phyloP scores from a whole-genome alignment of 2,888 invertebrate species.

The Synanthedon myopaeformis region DNA sequence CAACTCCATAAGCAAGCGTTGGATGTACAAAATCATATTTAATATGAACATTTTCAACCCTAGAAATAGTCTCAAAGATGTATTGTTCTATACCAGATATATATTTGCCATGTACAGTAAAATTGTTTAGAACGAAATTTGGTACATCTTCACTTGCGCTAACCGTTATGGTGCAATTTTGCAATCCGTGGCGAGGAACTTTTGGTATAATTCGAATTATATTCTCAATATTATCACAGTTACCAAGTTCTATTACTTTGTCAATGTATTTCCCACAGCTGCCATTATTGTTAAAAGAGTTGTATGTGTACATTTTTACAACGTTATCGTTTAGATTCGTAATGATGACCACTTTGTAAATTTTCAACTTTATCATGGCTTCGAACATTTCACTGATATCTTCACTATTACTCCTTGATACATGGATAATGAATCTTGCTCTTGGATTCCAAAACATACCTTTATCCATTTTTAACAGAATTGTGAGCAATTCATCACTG shows the following conservation, averaged over 20 bases:
- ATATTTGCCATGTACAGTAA: constrained; percentile 16
- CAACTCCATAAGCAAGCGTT: constrained; percentile 15
- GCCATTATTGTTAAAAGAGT: constrained; percentile 20
- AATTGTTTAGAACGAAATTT: constrained; percentile 23
- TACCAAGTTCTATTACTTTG: constrained; percentile 16
- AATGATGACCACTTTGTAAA: constrained; percentile 26
- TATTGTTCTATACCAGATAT: constrained; percentile 33
- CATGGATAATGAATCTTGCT: constrained; percentile 25
- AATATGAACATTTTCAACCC: constrained; percentile 19
- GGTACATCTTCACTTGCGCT: constrained; percentile 23
- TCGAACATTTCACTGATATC: constrained; percentile 18
- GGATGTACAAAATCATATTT: constrained; percentile 11
- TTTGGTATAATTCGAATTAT: constrained; percentile 12
- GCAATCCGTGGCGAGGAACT: constrained; percentile 10
- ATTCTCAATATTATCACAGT: constrained; percentile 16
- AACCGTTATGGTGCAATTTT: constrained; percentile 27
- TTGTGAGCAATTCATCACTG: constrained; percentile 13
- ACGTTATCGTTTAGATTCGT: constrained; percentile 9
- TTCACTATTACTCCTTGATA: constrained; percentile 12
- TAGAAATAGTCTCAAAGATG: constrained; percentile 27
- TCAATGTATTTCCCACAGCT: constrained; percentile 22
- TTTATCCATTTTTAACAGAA: constrained; percentile 17
- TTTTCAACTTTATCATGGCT: constrained; percentile 19
- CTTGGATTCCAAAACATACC: constrained; percentile 37
- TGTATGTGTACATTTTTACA: constrained; percentile 20